phyloP scores from a whole-genome alignment of 2,888 invertebrate species.

The Drosophila histrio region DNA sequence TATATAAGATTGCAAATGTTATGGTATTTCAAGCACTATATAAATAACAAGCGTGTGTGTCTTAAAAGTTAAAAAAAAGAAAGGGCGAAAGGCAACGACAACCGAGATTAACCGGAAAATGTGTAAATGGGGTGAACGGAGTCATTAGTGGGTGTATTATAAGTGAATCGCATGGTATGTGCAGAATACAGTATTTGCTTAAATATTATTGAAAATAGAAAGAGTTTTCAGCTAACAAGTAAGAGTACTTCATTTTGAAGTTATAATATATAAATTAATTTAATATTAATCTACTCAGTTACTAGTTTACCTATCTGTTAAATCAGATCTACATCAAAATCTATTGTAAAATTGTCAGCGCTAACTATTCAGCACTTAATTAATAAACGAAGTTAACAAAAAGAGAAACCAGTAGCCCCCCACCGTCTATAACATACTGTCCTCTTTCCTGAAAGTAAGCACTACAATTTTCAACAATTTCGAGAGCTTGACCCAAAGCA shows the following conservation, averaged over 20 bases:
- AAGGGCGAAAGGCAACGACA: conserved; percentile 69
- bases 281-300: too few relatives aligned
- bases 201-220: too few relatives aligned
- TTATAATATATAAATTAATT: too few relatives aligned
- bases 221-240: too few relatives aligned
- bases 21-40: conserved; percentile 75
- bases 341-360: not conserved
- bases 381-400: conserved; percentile 22
- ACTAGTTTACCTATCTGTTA: not conserved
- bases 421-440: conserved; percentile 19
- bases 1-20: conserved; percentile 74
- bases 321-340: not conserved
- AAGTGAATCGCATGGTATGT: not conserved
- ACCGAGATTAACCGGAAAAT: conserved; percentile 37
- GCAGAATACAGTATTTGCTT: not conserved
- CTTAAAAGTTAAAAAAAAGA: conserved; percentile 47
- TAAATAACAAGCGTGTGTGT: conserved; percentile 68
- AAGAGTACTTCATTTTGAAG: too few relatives aligned
- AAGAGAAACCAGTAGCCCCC: conserved; percentile 59
- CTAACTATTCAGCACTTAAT: not conserved
- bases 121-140: conserved; percentile 3
- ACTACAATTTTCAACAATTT: conserved; percentile 56
- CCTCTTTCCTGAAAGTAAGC: conserved; percentile 6
- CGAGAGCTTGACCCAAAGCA: conserved; percentile 67
- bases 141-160: conserved; percentile 5